phyloP scores from a whole-genome alignment of 2,113 vertebrate species.

The Chamaetylas fuelleborni region DNA sequence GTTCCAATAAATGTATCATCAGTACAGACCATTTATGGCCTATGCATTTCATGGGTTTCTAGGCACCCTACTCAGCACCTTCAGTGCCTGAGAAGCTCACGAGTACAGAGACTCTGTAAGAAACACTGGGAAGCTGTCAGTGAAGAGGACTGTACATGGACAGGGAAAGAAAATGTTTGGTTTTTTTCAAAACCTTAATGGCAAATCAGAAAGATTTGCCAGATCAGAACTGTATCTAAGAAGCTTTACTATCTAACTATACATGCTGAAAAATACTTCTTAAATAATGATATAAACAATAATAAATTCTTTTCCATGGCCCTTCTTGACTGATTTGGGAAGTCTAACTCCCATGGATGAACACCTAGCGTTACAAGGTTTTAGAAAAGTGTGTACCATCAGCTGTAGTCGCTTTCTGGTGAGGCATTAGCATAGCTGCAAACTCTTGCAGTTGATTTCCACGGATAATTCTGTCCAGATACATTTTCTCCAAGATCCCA shows the following conservation, averaged over 20 bases:
- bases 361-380: background rate
- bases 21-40: background rate
- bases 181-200: background rate
- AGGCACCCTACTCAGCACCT: background rate
- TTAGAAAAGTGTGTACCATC: conserved; percentile 78
- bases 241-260: background rate
- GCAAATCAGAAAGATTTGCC: background rate
- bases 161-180: background rate
- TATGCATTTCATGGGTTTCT: rapidly evolving
- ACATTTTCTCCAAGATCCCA: conserved; percentile 98
- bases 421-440: conserved; percentile 97
- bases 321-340: background rate
- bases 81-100: background rate
- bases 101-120: background rate
- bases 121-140: background rate
- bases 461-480: conserved; percentile 95
- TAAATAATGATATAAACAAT: background rate
- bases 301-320: background rate
- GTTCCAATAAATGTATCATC: background rate
- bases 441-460: conserved; percentile 98
- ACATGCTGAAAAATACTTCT: background rate
- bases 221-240: background rate
- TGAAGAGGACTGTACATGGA: background rate
- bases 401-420: conserved; percentile 97
- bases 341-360: background rate